Evolutionary conservation across 2,113 vertebrate species (phyloP).

Genomic region (Scopus umbretta): DNA sequence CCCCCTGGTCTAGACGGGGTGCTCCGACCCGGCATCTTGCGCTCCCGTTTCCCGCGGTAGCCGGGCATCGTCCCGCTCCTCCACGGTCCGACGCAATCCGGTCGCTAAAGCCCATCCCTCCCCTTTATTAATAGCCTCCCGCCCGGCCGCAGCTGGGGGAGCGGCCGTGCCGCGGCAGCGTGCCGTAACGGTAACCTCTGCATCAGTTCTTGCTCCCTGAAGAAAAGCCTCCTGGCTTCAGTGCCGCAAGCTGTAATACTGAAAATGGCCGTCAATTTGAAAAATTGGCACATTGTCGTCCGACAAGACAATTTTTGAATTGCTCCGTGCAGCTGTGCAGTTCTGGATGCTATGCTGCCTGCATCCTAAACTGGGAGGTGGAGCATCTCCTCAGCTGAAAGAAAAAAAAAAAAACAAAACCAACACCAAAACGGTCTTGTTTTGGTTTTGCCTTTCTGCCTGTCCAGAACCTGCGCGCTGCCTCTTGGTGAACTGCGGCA

Average conservation of each 20-base stretch:
- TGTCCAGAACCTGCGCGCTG: background rate
- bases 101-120: background rate
- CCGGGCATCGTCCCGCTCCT: background rate
- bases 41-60: background rate
- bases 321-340: conserved; percentile 65
- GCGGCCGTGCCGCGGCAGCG: conserved; percentile 44
- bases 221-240: conserved; percentile 59
- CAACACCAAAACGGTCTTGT: too few species aligned
- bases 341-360: background rate
- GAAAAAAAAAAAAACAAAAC: background rate
- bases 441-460: background rate
- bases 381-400: background rate
- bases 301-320: conserved; percentile 75
- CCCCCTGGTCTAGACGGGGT: background rate
- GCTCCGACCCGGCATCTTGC: background rate
- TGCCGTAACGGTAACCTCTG: conserved; percentile 57
- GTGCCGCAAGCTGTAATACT: conserved; percentile 66
- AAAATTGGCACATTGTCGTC: conserved; percentile 72
- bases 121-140: background rate
- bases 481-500: background rate
- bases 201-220: conserved; percentile 62
- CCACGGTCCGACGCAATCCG: background rate
- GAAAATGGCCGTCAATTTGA: conserved; percentile 74
- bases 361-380: conserved; percentile 7
- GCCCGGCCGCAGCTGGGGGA: conserved; percentile 8